phyloP scores from a whole-genome alignment of 2,113 vertebrate species.

The Pithys albifrons region DNA sequence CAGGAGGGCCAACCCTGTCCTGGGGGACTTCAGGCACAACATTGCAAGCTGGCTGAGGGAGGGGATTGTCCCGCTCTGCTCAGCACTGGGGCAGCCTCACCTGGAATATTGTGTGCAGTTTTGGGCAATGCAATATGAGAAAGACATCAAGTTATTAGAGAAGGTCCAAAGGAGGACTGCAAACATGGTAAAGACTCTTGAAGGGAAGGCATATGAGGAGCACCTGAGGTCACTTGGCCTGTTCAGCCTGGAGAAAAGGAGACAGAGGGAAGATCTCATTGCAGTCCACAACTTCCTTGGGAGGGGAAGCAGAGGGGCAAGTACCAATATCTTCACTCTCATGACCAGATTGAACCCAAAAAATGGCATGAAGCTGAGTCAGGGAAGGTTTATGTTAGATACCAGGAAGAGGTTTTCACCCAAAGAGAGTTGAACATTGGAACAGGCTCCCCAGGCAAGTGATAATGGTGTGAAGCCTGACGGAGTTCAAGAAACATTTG shows the following conservation, averaged over 20 bases:
- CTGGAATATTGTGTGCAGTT: rapidly evolving
- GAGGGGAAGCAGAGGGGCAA: not conserved
- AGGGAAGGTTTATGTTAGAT: not conserved
- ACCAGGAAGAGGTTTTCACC: not conserved
- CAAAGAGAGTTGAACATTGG: rapidly evolving
- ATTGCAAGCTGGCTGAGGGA: rapidly evolving
- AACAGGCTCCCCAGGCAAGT: rapidly evolving
- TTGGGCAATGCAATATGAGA: not conserved
- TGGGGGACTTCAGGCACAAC: not conserved
- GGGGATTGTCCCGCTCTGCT: not conserved
- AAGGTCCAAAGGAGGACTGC: not conserved
- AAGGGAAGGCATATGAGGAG: rapidly evolving
- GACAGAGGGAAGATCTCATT: not conserved
- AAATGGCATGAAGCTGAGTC: not conserved
- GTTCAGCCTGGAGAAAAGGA: not conserved
- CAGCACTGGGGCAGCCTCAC: not conserved
- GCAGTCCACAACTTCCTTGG: not conserved
- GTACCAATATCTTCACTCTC: not conserved
- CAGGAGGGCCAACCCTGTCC: rapidly evolving
- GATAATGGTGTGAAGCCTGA: not conserved
- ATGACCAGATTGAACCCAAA: not conserved
- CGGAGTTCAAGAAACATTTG: not conserved
- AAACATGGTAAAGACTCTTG: no score
- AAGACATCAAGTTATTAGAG: not conserved
- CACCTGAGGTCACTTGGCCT: not conserved